These are phyloP conservation scores for Lamproptera curius DNA, from an alignment of 2,888 invertebrate genomes.

Conservation along the genomic window DNA sequence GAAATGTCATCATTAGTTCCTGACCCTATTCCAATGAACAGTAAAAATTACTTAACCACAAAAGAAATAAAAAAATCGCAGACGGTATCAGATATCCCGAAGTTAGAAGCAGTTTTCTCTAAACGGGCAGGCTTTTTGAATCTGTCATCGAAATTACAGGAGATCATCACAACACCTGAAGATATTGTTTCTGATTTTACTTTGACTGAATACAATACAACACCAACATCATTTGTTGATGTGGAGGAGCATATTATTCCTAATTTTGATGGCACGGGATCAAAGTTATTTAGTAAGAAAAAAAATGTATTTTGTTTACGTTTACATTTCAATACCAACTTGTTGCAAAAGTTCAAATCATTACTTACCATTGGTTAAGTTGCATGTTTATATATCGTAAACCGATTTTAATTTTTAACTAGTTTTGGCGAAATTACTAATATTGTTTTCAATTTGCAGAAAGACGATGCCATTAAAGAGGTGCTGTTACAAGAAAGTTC, in stretches of 20 bases:
- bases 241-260: neutral
- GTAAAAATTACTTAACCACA: neutral
- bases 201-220: slow-evolving; percentile 26
- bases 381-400: no score
- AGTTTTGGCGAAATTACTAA: no score
- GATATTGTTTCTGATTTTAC: slow-evolving; percentile 18
- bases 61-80: slow-evolving; percentile 1
- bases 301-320: slow-evolving; percentile 17
- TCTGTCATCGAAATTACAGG: slow-evolving; percentile 37
- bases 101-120: slow-evolving; percentile 41
- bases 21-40: neutral
- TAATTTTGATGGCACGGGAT: slow-evolving; percentile 22
- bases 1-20: neutral
- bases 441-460: no score
- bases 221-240: slow-evolving; percentile 15
- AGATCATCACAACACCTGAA: slow-evolving; percentile 17
- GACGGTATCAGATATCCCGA: slow-evolving; percentile 11
- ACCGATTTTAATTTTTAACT: no score
- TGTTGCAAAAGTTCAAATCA: no score
- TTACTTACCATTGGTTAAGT: no score
- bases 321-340: no score
- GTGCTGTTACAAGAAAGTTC: slow-evolving; percentile 52
- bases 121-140: slow-evolving; percentile 58
- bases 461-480: slow-evolving; percentile 57
- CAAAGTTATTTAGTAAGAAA: slow-evolving; percentile 55